These are phyloP conservation scores for Peromyscus melanophrys DNA, from an alignment of 2,797 vertebrate genomes.

Conservation along the genomic window DNA sequence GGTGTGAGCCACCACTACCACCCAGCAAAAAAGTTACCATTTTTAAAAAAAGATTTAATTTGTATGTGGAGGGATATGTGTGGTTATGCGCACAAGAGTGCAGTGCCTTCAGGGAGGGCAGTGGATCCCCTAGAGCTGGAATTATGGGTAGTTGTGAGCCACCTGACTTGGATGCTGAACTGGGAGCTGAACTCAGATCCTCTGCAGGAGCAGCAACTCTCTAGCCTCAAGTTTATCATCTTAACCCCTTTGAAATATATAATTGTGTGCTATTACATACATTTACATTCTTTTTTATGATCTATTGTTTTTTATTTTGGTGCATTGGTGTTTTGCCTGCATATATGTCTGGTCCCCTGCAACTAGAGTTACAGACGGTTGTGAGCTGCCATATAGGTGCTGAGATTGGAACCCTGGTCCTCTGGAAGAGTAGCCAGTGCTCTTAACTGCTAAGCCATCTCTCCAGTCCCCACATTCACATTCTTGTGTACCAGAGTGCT, in stretches of 20 bases:
- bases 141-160: background rate
- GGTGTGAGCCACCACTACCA: background rate
- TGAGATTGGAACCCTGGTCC: background rate
- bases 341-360: background rate
- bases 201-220: background rate
- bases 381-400: background rate
- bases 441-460: background rate
- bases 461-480: background rate
- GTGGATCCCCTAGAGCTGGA: background rate
- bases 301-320: background rate
- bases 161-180: background rate
- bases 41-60: background rate
- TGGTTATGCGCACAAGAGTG: background rate
- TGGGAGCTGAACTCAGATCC: background rate
- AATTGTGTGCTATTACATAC: background rate
- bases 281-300: background rate
- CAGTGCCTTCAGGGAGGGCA: background rate
- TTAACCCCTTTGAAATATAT: background rate
- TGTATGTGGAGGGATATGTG: background rate
- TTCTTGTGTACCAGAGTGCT: background rate
- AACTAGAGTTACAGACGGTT: background rate
- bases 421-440: background rate
- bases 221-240: background rate
- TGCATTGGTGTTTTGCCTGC: background rate
- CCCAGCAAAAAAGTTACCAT: background rate